These are phyloP conservation scores for Rhagium mordax DNA, from an alignment of 2,888 invertebrate species.

Conservation along the genomic window DNA sequence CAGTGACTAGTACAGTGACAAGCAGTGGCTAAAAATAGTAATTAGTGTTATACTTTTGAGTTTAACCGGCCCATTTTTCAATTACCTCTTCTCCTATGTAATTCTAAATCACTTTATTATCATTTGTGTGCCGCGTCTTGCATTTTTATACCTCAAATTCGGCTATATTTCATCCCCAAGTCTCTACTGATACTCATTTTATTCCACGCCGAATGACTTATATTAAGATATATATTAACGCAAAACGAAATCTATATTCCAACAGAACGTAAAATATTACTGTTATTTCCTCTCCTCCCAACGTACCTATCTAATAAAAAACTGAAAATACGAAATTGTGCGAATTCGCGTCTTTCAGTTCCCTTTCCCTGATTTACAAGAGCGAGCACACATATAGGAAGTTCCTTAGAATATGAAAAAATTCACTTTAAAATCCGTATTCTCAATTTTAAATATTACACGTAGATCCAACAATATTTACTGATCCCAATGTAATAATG, in stretches of 20 bases:
- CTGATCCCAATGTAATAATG: no score
- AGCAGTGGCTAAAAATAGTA: no score
- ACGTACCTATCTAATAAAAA: neutral
- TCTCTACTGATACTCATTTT: neutral
- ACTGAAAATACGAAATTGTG: neutral
- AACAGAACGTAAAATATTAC: neutral
- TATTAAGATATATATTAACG: neutral
- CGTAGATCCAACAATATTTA: no score
- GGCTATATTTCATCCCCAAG: neutral
- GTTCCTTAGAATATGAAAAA: neutral
- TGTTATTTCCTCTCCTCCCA: slow-evolving; percentile 3
- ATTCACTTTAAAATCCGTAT: no score
- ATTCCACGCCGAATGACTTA: neutral
- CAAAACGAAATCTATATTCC: neutral
- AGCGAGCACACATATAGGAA: neutral
- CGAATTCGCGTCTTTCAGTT: neutral
- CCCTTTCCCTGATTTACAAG: neutral
- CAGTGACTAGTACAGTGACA: no score
- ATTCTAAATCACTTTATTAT: no score
- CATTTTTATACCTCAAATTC: neutral
- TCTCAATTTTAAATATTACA: no score
- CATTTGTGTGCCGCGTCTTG: no score
- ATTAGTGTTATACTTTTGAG: no score
- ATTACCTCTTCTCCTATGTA: no score
- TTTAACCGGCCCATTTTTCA: no score